A percentile compares a stretch with the other conserved stretches of the same genome.
Evolutionary conservation across 2,113 vertebrate species (phyloP).

Genomic region (Zingel zingel): DNA sequence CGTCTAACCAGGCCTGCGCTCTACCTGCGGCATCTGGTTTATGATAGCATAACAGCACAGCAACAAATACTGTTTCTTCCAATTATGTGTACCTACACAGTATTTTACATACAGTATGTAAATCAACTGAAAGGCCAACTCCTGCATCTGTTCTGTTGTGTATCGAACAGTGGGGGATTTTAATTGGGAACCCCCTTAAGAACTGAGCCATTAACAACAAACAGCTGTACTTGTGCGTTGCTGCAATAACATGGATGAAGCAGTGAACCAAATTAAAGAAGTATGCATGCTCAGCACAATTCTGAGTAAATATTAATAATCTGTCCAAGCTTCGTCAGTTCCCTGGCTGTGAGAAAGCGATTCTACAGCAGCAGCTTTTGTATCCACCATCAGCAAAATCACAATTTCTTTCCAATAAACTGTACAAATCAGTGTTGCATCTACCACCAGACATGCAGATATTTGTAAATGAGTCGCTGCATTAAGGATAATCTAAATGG

Average conservation of each 20-base stretch:
- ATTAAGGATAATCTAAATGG: background rate
- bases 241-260: constrained; percentile 33
- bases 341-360: background rate
- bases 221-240: constrained; percentile 18
- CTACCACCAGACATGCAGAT: background rate
- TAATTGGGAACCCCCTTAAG: constrained; percentile 41
- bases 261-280: constrained; percentile 40
- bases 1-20: background rate
- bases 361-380: background rate
- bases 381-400: constrained; percentile 3
- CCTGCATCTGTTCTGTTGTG: constrained; percentile 24
- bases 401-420: background rate
- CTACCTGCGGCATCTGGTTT: background rate
- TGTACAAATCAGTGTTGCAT: background rate
- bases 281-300: constrained; percentile 49
- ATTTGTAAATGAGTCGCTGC: background rate
- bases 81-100: background rate
- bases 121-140: constrained; percentile 22
- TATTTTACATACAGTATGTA: constrained; percentile 7
- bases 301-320: constrained; percentile 46
- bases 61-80: background rate
- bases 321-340: constrained; percentile 11
- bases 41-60: background rate
- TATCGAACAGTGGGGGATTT: background rate
- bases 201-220: constrained; percentile 37